These are phyloP conservation scores for Ceriagrion tenellum DNA, from an alignment of 2,888 invertebrate genomes.

Conservation along the genomic window DNA sequence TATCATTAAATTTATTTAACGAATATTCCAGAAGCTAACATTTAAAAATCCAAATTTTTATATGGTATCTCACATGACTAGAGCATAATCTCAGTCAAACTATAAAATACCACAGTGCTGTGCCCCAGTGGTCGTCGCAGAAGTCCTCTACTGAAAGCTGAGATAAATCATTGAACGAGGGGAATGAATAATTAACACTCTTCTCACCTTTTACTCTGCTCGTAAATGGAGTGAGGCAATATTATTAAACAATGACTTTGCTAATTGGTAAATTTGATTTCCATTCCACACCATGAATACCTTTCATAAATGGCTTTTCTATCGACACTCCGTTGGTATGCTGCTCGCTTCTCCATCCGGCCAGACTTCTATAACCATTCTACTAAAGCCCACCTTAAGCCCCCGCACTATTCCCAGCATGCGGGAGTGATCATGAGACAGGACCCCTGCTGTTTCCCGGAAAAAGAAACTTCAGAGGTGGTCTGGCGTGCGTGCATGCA, in stretches of 20 bases:
- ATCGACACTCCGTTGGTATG: neutral
- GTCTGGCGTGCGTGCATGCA: neutral
- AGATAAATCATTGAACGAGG: neutral
- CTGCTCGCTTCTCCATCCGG: neutral
- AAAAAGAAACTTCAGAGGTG: neutral
- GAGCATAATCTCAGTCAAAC: too few relatives aligned
- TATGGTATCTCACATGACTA: too few relatives aligned
- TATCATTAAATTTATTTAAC: too few relatives aligned
- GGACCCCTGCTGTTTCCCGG: constrained; percentile 17
- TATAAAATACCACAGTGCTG: too few relatives aligned
- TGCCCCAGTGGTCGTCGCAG: neutral
- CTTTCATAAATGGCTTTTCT: neutral
- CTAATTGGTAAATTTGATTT: constrained; percentile 30
- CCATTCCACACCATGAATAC: too few relatives aligned
- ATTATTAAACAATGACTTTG: constrained; percentile 2
- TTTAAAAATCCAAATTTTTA: too few relatives aligned
- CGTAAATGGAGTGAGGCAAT: neutral
- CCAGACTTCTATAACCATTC: neutral
- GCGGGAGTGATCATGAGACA: neutral
- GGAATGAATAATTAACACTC: neutral
- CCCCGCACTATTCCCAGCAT: neutral
- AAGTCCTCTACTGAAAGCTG: neutral
- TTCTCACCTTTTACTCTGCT: neutral
- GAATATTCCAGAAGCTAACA: too few relatives aligned
- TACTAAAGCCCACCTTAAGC: neutral